Conservation (phyloP, 2,113 vertebrate species). For the Myxocyprinus asiaticus region DNA sequence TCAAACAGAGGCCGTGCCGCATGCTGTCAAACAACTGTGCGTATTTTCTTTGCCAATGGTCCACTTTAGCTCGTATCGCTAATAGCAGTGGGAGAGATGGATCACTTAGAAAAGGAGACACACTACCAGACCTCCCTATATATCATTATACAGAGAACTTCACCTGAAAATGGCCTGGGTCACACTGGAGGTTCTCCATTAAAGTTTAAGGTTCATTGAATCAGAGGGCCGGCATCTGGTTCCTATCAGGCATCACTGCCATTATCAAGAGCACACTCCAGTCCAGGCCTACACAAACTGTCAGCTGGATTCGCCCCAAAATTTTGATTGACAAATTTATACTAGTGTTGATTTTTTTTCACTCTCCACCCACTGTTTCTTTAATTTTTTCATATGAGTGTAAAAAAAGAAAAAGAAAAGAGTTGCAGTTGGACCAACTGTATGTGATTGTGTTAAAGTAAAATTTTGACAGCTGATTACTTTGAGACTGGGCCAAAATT, state of each 20-base stretch:
- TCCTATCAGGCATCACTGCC: slow-evolving; percentile 49
- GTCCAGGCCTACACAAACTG: slow-evolving; percentile 44
- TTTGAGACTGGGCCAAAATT: slow-evolving; percentile 32
- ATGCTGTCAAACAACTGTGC: background rate
- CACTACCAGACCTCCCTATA: slow-evolving; percentile 43
- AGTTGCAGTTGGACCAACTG: background rate
- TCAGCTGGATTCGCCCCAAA: slow-evolving; percentile 46
- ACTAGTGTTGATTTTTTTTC: slow-evolving; percentile 48
- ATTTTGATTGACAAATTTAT: slow-evolving; percentile 58
- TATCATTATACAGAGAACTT: slow-evolving; percentile 53
- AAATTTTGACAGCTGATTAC: slow-evolving; percentile 22
- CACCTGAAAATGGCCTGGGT: slow-evolving; percentile 52
- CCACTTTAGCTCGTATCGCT: slow-evolving; percentile 25
- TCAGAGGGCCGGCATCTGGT: slow-evolving; percentile 56
- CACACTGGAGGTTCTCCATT: slow-evolving; percentile 53
- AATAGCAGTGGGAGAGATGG: slow-evolving; percentile 31
- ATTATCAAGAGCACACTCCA: slow-evolving; percentile 50
- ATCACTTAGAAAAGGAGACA: slow-evolving; percentile 41
- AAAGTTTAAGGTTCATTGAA: slow-evolving; percentile 58
- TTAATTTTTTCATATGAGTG: background rate
- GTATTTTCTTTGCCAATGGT: slow-evolving; percentile 28
- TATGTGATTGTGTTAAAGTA: background rate
- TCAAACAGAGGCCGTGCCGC: slow-evolving; percentile 4
- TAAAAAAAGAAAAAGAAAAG: background rate
- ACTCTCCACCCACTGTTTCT: slow-evolving; percentile 22